These are phyloP conservation scores for Molorchus minor DNA, from an alignment of 2,888 invertebrate species.

Conservation along the genomic window DNA sequence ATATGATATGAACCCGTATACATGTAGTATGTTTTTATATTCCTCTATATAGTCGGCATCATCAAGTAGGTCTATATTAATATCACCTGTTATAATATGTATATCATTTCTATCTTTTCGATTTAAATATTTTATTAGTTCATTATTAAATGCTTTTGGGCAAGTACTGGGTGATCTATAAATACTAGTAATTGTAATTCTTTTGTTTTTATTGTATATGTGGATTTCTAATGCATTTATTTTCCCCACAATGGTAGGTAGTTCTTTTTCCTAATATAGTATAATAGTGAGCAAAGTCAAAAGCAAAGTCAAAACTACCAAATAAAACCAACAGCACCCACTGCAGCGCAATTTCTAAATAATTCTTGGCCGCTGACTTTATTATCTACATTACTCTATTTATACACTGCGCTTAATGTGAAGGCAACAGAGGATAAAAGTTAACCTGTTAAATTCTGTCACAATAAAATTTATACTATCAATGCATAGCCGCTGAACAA, in stretches of 20 bases:
- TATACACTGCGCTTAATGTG: constrained; percentile 5
- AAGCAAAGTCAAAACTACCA: too few relatives aligned
- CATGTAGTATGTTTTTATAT: too few relatives aligned
- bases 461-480: constrained; percentile 22
- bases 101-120: too few relatives aligned
- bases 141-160: constrained; percentile 10
- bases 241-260: background rate
- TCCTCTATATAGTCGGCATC: constrained; percentile 11
- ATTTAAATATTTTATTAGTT: too few relatives aligned
- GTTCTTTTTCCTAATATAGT: too few relatives aligned
- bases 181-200: constrained; percentile 5
- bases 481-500: constrained; percentile 17
- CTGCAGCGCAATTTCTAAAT: too few relatives aligned
- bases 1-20: too few relatives aligned
- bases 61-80: too few relatives aligned
- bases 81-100: too few relatives aligned
- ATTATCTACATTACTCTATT: background rate
- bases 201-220: too few relatives aligned
- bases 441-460: constrained; percentile 22
- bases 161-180: constrained; percentile 20
- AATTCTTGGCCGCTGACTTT: background rate
- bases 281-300: too few relatives aligned
- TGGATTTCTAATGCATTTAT: constrained; percentile 7
- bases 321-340: too few relatives aligned
- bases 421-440: constrained; percentile 11